A percentile compares a stretch with the other conserved stretches of the same genome.
Conservation (phyloP, 1,140 invertebrate species). For the Zaprionus lachaisei region DNA sequence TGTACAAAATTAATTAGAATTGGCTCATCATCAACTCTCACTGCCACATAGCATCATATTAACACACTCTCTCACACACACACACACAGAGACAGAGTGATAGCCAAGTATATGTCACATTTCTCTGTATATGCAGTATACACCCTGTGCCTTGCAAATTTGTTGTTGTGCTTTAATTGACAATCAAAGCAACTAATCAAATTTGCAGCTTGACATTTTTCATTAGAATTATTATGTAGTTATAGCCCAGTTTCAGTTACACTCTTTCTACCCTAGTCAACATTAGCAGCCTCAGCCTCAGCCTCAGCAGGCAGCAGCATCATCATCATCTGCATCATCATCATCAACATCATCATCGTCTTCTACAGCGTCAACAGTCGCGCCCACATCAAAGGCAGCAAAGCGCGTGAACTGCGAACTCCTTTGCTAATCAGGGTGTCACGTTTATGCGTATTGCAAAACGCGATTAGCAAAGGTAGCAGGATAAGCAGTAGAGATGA, state of each 20-base stretch:
- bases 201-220: constrained; percentile 81
- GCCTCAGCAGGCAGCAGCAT: constrained; percentile 27
- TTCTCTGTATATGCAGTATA: constrained; percentile 26
- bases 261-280: constrained; percentile 27
- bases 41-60: constrained; percentile 22
- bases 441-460: constrained; percentile 27
- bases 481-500: background rate
- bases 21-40: constrained; percentile 71
- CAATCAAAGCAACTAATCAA: constrained; percentile 81
- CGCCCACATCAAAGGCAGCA: constrained; percentile 74
- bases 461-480: constrained; percentile 4
- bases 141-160: constrained; percentile 54
- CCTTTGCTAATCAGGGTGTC: constrained; percentile 34
- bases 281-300: background rate
- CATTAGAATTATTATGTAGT: constrained; percentile 82
- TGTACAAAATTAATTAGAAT: constrained; percentile 78
- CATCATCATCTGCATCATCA: background rate
- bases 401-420: constrained; percentile 48
- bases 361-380: constrained; percentile 47
- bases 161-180: constrained; percentile 80
- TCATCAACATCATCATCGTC: background rate
- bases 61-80: constrained; percentile 23
- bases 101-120: constrained; percentile 8
- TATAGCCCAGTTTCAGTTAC: constrained; percentile 44
- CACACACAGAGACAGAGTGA: background rate